These are phyloP conservation scores for Synchiropus splendidus DNA, from an alignment of 2,113 vertebrate species.

Conservation along the genomic window DNA sequence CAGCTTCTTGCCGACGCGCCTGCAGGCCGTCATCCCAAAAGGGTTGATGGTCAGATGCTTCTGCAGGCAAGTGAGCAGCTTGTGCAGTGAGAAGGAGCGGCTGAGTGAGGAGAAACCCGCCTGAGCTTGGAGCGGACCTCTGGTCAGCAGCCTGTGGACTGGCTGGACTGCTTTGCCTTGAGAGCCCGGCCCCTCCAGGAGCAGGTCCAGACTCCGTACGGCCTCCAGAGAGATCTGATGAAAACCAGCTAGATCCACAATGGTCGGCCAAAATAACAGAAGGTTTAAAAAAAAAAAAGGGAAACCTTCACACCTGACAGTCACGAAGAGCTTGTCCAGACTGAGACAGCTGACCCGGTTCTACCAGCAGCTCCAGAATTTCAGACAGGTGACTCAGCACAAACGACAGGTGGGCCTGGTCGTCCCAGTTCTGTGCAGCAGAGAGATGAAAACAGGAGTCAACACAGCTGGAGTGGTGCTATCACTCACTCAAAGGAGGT, in stretches of 20 bases:
- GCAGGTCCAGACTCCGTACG: conserved; percentile 72
- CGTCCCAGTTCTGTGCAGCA: conserved; percentile 83
- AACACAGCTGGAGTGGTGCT: no score
- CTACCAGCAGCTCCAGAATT: conserved; percentile 81
- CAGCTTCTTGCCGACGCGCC: conserved; percentile 82
- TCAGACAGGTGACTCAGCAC: conserved; percentile 76
- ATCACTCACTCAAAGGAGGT: no score
- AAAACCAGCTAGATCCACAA: not conserved
- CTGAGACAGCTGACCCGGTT: conserved; percentile 75
- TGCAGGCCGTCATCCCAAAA: conserved; percentile 78
- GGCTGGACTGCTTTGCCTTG: conserved; percentile 58
- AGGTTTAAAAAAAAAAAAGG: no score
- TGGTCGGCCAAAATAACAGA: no score
- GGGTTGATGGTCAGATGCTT: conserved; percentile 73
- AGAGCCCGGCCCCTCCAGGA: conserved; percentile 76
- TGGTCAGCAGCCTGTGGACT: conserved; percentile 76
- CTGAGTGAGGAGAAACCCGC: conserved; percentile 71
- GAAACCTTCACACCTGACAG: conserved; percentile 43
- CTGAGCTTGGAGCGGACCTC: conserved; percentile 64
- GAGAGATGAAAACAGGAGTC: not conserved
- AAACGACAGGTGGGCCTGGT: conserved; percentile 81
- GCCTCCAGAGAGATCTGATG: conserved; percentile 73
- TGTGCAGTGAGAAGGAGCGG: conserved; percentile 71
- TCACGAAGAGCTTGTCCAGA: conserved; percentile 67
- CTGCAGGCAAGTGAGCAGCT: conserved; percentile 77